Conservation (phyloP, 2,797 vertebrate genomes). For the Menidia menidia region DNA sequence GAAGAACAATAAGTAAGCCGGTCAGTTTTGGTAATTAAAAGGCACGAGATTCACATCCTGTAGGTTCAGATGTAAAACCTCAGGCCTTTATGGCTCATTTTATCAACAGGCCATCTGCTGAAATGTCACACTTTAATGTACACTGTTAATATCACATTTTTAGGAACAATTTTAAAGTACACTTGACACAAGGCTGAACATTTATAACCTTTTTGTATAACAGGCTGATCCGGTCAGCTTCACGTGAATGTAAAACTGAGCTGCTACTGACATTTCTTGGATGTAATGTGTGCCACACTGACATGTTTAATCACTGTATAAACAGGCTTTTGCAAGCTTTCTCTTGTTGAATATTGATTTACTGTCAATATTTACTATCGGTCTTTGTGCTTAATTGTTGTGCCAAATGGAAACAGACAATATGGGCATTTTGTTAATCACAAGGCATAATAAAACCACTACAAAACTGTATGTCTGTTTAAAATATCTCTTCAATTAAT, state of each 20-base stretch:
- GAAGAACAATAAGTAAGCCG: too few relatives aligned
- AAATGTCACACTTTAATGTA: neutral
- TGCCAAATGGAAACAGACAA: neutral
- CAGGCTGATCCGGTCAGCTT: neutral
- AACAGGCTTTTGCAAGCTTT: conserved; percentile 1
- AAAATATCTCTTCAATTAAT: too few relatives aligned
- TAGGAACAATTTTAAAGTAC: too few relatives aligned
- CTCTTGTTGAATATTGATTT: conserved; percentile 1
- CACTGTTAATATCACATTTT: too few relatives aligned
- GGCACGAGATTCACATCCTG: neutral
- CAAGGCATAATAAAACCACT: too few relatives aligned
- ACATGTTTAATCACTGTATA: neutral
- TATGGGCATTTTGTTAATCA: neutral
- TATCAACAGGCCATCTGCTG: neutral
- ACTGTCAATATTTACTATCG: neutral
- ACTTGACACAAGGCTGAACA: neutral
- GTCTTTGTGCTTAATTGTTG: neutral
- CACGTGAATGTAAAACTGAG: conserved; percentile 59
- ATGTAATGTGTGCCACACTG: neutral
- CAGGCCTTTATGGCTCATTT: neutral
- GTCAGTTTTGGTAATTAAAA: neutral
- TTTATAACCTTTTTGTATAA: conserved; percentile 16
- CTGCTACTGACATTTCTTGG: conserved; percentile 31
- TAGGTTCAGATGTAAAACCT: neutral
- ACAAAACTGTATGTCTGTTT: too few relatives aligned